A percentile compares a stretch with the other conserved stretches of the same genome.
These are phyloP conservation scores for Tinea semifulvella DNA, from an alignment of 2,888 invertebrate species.

Conservation along the genomic window DNA sequence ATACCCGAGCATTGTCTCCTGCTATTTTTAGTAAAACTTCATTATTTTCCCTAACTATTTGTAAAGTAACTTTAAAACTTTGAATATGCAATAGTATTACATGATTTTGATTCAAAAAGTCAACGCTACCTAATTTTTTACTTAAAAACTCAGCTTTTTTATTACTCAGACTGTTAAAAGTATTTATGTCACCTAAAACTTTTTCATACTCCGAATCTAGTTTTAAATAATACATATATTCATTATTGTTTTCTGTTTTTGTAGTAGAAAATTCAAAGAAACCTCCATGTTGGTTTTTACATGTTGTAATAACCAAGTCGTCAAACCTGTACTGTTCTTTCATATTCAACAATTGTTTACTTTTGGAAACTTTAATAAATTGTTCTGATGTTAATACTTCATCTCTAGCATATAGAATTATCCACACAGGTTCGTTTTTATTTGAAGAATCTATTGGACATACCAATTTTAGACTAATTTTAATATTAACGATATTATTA, in stretches of 20 bases:
- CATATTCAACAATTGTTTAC: constrained; percentile 22
- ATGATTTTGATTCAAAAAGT: constrained; percentile 34
- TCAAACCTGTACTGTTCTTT: constrained; percentile 25
- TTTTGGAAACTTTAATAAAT: constrained; percentile 31
- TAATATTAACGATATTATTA: constrained; percentile 24
- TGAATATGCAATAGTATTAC: constrained; percentile 27
- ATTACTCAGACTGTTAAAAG: constrained; percentile 23
- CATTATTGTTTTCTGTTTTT: constrained; percentile 16
- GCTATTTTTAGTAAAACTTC: constrained; percentile 36
- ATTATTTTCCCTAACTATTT: constrained; percentile 25
- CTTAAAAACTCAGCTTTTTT: constrained; percentile 27
- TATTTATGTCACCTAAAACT: constrained; percentile 26
- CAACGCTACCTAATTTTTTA: constrained; percentile 29
- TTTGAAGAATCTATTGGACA: constrained; percentile 34
- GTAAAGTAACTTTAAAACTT: background rate
- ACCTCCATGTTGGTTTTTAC: constrained; percentile 26
- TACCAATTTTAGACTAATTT: constrained; percentile 34
- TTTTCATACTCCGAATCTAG: constrained; percentile 33
- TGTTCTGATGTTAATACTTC: constrained; percentile 35
- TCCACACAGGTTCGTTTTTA: constrained; percentile 35
- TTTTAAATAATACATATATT: constrained; percentile 34
- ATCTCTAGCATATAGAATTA: constrained; percentile 32
- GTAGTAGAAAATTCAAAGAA: constrained; percentile 31
- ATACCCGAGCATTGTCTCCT: constrained; percentile 29
- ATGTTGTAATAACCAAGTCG: constrained; percentile 29